Evolutionary conservation across 2,888 invertebrate species (phyloP).

Genomic region (Biston betularia): DNA sequence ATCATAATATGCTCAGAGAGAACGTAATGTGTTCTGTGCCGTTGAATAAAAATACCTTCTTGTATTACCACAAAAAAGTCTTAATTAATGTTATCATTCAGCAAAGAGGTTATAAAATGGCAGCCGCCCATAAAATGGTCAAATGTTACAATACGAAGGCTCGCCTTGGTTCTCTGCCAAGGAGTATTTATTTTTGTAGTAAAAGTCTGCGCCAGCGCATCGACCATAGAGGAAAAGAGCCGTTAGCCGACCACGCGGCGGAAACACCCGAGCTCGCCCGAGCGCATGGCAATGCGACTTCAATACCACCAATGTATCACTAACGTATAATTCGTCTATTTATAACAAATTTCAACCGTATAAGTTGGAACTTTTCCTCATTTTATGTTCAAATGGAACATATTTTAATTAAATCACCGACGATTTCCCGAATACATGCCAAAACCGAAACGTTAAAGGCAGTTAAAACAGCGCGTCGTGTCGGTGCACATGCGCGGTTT

Average conservation of each 20-base stretch:
- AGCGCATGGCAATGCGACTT: slow-evolving; percentile 57
- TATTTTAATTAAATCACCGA: slow-evolving; percentile 34
- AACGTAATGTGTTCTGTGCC: no score
- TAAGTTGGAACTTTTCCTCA: slow-evolving; percentile 43
- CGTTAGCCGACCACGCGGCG: slow-evolving; percentile 76
- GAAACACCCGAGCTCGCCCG: slow-evolving; percentile 72
- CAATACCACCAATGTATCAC: slow-evolving; percentile 62
- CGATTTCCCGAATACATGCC: slow-evolving; percentile 10
- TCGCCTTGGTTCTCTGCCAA: slow-evolving; percentile 84
- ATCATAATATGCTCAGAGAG: no score
- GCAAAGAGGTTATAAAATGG: slow-evolving; percentile 42
- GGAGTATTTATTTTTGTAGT: slow-evolving; percentile 84
- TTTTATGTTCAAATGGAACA: slow-evolving; percentile 42
- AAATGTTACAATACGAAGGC: slow-evolving; percentile 77
- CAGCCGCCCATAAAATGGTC: slow-evolving; percentile 72
- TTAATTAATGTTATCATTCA: slow-evolving; percentile 36
- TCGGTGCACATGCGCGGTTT: slow-evolving; percentile 58
- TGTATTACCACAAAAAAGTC: slow-evolving; percentile 12
- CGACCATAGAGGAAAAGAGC: slow-evolving; percentile 71
- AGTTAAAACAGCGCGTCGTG: slow-evolving; percentile 50
- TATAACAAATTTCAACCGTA: slow-evolving; percentile 33
- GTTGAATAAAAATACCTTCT: slow-evolving; percentile 11
- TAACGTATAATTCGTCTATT: slow-evolving; percentile 40
- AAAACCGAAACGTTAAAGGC: slow-evolving; percentile 36
- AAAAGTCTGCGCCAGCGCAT: slow-evolving; percentile 70